phyloP scores from a whole-genome alignment of 1,140 invertebrate species.

The Drosophila rufa region DNA sequence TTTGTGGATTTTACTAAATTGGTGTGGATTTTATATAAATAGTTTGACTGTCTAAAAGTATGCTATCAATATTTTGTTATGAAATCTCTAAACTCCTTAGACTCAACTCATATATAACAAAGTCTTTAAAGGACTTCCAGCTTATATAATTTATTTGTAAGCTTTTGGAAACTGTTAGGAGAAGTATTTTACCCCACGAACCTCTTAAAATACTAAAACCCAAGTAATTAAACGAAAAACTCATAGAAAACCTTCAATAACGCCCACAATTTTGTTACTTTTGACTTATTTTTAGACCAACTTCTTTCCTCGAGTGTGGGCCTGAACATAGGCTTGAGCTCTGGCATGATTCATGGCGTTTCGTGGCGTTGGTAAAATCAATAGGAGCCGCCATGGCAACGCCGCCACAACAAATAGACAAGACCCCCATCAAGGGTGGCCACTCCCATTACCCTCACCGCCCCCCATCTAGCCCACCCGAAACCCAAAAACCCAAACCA shows the following conservation, averaged over 20 bases:
- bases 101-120: too few relatives aligned
- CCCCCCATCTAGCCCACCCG: not conserved
- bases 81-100: too few relatives aligned
- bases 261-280: not conserved
- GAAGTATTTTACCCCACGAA: too few relatives aligned
- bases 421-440: conserved; percentile 43
- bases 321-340: conserved; percentile 30
- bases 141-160: too few relatives aligned
- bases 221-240: too few relatives aligned
- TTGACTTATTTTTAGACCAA: not conserved
- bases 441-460: conserved; percentile 38
- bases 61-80: too few relatives aligned
- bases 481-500: not conserved
- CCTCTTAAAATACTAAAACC: not conserved
- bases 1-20: too few relatives aligned
- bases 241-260: not conserved
- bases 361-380: conserved; percentile 68
- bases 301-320: conserved; percentile 9
- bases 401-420: conserved; percentile 77
- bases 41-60: too few relatives aligned
- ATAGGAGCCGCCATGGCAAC: conserved; percentile 73
- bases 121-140: too few relatives aligned
- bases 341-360: conserved; percentile 54
- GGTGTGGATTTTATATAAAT: too few relatives aligned
- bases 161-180: too few relatives aligned